A percentile compares a stretch with the other conserved stretches of the same genome.
Evolutionary conservation across 2,797 vertebrate species (phyloP).

Genomic region (Anolis apletophallus): DNA sequence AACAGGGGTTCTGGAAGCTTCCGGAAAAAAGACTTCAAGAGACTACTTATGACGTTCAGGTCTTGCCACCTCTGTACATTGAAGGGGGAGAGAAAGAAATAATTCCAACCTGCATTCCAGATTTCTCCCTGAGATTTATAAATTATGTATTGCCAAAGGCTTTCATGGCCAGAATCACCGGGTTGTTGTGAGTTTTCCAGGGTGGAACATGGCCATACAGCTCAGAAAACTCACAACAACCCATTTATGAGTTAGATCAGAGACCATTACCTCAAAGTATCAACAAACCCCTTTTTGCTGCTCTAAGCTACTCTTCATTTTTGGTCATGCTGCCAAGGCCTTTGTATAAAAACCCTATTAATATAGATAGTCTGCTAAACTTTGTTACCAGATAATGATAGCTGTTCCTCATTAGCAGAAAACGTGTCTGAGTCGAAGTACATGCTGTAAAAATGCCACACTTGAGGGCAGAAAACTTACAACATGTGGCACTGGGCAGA

Average conservation of each 20-base stretch:
- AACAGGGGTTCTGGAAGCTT: slow-evolving; percentile 97
- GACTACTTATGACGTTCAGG: slow-evolving; percentile 96
- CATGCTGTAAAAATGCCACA: background rate
- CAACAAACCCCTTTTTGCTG: background rate
- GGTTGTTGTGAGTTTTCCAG: no score
- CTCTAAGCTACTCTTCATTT: background rate
- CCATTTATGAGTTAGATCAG: background rate
- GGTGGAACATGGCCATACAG: no score
- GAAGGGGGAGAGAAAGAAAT: background rate
- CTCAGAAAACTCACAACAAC: no score
- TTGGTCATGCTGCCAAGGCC: background rate
- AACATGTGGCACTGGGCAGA: background rate
- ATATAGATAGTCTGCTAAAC: background rate
- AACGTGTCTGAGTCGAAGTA: background rate
- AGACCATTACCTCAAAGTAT: background rate
- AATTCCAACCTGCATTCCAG: background rate
- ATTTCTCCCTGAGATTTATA: background rate
- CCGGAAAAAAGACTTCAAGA: slow-evolving; percentile 97
- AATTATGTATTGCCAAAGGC: no score
- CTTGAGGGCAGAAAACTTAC: background rate
- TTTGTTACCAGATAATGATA: background rate
- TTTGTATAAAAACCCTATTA: background rate
- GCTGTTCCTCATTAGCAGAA: background rate
- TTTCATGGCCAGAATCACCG: no score
- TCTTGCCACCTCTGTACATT: slow-evolving; percentile 92